Evolutionary conservation across 2,797 vertebrate genomes (phyloP), one percentile per base, ranked within the genome.

Genomic region (Falco concolor): DNA sequence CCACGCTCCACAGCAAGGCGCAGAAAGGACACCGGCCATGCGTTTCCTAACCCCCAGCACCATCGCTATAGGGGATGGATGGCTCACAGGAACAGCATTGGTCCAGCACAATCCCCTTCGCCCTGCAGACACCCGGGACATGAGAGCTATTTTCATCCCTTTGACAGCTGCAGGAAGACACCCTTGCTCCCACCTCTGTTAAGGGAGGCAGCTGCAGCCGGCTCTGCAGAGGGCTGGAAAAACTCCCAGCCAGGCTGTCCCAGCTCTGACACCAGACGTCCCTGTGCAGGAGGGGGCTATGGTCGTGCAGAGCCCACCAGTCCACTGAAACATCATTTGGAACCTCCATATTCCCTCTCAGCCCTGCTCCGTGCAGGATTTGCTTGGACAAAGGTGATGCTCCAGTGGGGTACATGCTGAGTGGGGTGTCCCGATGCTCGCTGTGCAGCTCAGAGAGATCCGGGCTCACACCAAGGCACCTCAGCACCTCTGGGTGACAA

Each of bases 51-150:
- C 3, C 24, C 10, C 38, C 38, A 5, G 42, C 40, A 12, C 19
- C 47, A 60, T 53, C 1, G 4, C 54, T 7, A 0, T 65, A 4
- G 53, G 36, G 45, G 44, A 5, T 1, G 38, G 56, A 1, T 64
- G 70, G 44, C 44, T 59, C 30, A 1, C 0, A 0, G 54, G 38
- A 9, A 13, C 19, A 56, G 19, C 28, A 24, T 11, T 0, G 0
- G 28, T 3, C 21, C 53, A 3, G 20, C 2, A 16, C 14, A 27
- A 6, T 7, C 52, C 56, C 27, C 77, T 32, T 64, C 5, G 1
- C 44, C 47, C 56, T 36, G 52, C 72, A 65, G n/a, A 36, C 32
- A 6, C 30, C 24, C 5, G 2, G 44, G 27, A 40, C n/a, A 42
- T 0, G 0, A 1, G 4, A 34, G 53, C 23, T 63, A 49, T 77